phyloP scores from a whole-genome alignment of 2,113 vertebrate genomes.

The Ophthalmolycus amberensis region DNA sequence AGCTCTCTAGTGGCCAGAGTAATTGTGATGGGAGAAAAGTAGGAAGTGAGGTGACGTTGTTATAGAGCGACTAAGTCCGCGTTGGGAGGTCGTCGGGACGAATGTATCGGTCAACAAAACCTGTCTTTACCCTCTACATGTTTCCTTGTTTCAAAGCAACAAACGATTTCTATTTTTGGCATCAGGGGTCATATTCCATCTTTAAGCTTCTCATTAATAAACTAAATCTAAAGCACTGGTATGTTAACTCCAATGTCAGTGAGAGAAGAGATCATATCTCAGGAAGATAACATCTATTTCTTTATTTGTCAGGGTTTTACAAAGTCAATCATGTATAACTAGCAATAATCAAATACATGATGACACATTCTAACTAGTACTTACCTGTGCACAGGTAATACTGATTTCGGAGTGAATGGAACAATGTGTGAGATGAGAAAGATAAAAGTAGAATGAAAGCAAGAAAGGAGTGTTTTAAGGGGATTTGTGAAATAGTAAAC shows the following conservation, averaged over 20 bases:
- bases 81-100: too few species aligned
- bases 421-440: background rate
- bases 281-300: background rate
- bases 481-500: background rate
- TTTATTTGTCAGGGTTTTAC: background rate
- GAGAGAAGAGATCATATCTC: background rate
- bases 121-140: background rate
- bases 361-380: background rate
- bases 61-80: background rate
- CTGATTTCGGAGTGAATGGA: background rate
- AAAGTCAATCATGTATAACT: background rate
- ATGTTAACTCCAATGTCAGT: background rate
- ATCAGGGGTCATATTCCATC: background rate
- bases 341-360: background rate
- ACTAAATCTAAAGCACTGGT: background rate
- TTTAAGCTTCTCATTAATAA: background rate
- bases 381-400: background rate
- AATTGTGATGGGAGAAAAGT: background rate
- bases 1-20: background rate
- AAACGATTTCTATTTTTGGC: background rate
- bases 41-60: background rate
- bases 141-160: background rate
- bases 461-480: slow-evolving; percentile 9
- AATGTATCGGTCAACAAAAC: background rate
- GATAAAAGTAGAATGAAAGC: background rate